Base-by-base conservation (phyloP, 2,888 invertebrate genomes). In the Eledona agricola region DNA sequence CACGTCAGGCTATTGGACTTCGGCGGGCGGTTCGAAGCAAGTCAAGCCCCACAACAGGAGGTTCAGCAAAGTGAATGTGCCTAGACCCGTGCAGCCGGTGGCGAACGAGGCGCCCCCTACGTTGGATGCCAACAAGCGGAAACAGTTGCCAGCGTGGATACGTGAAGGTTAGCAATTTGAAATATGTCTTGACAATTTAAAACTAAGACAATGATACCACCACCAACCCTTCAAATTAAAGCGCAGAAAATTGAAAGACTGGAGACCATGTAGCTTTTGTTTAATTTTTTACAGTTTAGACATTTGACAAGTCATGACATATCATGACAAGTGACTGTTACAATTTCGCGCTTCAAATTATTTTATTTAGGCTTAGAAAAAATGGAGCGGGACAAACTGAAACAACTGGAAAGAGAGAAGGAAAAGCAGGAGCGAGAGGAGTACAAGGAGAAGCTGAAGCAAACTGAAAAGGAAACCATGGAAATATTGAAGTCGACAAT, bases 141-240 rank as follows among this genome's bases (percentile, higher is more conserved):
- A 93, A 69, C 89, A 91, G 65, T 80, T 98, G 11, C 98, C 98
- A n/a, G 93, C 92, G 0, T 98, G 98, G 98, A 96, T 98, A 60
- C 83, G 96, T 74, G 96, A 94, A 81, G 93, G 93, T 71, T 74
- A 87, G 15, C 12, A 22, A 22, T 4, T 40, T 12, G 22, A 28
- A 1, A 7, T 22, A 10, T 13, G 6, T 19, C 19, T 19, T 5
- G 6, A 19, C 4, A 19, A 19, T 6, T 6, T 5, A 19, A 19
- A 19, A 4, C 19, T 4, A 19, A 19, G 19, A 4, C 6, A 19
- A n/a, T n/a, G n/a, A n/a, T n/a, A n/a, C n/a, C n/a, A n/a, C n/a
- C n/a, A n/a, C n/a, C n/a, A n/a, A n/a, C n/a, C n/a, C n/a, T n/a
- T n/a, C n/a, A n/a, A n/a, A n/a, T n/a, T n/a, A n/a, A n/a, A n/a